These are phyloP conservation scores for Pagetopsis macropterus DNA, from an alignment of 2,797 vertebrate genomes.

Conservation along the genomic window DNA sequence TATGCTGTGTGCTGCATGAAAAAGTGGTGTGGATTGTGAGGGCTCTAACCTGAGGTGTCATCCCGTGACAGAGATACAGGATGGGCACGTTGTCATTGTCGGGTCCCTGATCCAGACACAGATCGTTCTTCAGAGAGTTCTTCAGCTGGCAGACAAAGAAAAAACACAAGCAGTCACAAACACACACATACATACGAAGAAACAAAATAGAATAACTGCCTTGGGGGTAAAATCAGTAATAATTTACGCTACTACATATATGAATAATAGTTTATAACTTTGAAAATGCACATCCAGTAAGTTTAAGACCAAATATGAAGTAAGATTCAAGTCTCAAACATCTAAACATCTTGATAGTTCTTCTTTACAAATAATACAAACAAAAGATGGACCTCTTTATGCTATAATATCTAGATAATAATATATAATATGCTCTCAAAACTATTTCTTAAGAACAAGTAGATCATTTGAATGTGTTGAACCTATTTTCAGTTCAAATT, in stretches of 20 bases:
- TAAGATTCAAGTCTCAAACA: constrained; percentile 8
- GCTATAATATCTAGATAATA: background rate
- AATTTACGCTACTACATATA: background rate
- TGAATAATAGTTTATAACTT: background rate
- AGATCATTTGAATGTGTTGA: background rate
- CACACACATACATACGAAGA: background rate
- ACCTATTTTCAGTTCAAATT: background rate
- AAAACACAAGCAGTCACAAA: constrained; percentile 21
- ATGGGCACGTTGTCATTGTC: constrained; percentile 97
- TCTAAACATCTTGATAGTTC: background rate
- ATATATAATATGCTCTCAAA: background rate
- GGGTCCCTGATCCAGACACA: constrained; percentile 98
- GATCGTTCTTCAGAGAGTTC: constrained; percentile 94
- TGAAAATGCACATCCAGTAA: background rate
- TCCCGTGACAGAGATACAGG: constrained; percentile 96
- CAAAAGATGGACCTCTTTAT: background rate
- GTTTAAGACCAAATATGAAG: background rate
- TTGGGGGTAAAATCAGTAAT: background rate
- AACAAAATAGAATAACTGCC: background rate
- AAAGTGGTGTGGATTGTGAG: constrained; percentile 8
- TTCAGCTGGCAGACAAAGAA: constrained; percentile 85
- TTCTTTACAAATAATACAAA: background rate
- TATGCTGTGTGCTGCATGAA: constrained; percentile 16
- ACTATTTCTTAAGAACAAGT: background rate
- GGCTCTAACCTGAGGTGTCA: constrained; percentile 94